Conservation (phyloP, 2,888 invertebrate species). For the Torymus auratus region DNA sequence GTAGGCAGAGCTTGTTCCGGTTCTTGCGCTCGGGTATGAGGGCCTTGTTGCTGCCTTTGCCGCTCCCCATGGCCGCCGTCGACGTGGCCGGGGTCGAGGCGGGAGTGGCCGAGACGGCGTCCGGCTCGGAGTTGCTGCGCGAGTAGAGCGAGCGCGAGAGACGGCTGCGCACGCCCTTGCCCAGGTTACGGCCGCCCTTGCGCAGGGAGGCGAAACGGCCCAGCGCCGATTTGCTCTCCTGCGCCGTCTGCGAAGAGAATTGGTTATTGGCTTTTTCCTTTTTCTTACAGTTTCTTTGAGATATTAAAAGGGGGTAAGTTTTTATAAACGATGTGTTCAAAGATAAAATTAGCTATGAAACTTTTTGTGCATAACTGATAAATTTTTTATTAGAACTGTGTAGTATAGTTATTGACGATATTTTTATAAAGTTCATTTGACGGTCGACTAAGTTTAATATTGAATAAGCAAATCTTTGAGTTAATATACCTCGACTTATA, state of each 20-base stretch:
- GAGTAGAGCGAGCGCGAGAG: slow-evolving; percentile 79
- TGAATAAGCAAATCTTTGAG: too few species aligned
- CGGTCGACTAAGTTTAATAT: too few species aligned
- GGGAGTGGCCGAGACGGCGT: not conserved
- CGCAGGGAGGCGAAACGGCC: slow-evolving; percentile 77
- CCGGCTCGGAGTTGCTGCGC: slow-evolving; percentile 70
- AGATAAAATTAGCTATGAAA: too few species aligned
- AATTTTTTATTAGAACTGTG: too few species aligned
- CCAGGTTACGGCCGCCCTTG: slow-evolving; percentile 78
- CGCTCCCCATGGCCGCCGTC: not conserved
- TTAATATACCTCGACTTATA: too few species aligned
- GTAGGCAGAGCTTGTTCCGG: slow-evolving; percentile 72
- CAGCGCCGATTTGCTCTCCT: slow-evolving; percentile 64
- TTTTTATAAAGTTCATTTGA: too few species aligned
- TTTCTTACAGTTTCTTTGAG: not conserved
- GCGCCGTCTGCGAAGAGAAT: slow-evolving; percentile 23
- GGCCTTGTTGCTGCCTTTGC: slow-evolving; percentile 61
- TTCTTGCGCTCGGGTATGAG: slow-evolving; percentile 72
- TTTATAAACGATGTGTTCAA: too few species aligned
- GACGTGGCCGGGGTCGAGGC: not conserved
- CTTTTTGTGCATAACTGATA: too few species aligned
- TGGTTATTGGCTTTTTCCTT: not conserved
- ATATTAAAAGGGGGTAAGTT: too few species aligned
- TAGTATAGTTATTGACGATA: too few species aligned
- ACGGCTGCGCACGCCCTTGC: slow-evolving; percentile 79